Evolutionary conservation across 92 coral and sea anemone species (phyloP).

Genomic region (Montipora capitata): DNA sequence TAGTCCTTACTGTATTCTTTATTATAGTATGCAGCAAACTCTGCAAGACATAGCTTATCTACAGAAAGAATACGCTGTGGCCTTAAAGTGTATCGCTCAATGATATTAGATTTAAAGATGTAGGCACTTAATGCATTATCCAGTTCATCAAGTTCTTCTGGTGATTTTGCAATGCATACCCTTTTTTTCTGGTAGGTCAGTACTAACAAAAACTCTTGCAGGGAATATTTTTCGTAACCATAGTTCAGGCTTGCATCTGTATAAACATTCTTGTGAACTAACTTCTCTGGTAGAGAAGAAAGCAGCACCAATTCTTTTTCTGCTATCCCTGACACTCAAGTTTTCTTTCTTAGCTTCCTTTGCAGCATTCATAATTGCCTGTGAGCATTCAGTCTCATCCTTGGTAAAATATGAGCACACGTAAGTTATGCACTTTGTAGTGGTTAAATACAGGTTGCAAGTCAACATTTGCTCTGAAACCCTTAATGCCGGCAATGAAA

Average conservation of each 20-base stretch:
- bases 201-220: constrained; percentile 62
- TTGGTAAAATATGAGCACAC: no score
- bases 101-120: neutral
- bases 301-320: constrained; percentile 45
- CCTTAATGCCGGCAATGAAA: no score
- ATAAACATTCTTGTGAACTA: constrained; percentile 67
- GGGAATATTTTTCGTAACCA: constrained; percentile 69
- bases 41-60: constrained; percentile 19
- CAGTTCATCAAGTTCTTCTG: constrained; percentile 28
- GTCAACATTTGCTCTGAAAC: no score
- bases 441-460: no score
- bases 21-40: no score
- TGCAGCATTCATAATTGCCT: no score
- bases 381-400: no score
- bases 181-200: constrained; percentile 49
- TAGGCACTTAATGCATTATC: constrained; percentile 64
- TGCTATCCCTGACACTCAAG: constrained; percentile 31
- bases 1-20: neutral
- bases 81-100: constrained; percentile 27
- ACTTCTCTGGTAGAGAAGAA: constrained; percentile 72
- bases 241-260: constrained; percentile 78
- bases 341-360: no score
- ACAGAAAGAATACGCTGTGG: constrained; percentile 46
- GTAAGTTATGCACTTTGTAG: no score
- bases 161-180: constrained; percentile 21